Evolutionary conservation across 2,797 vertebrate genomes (phyloP), one percentile per base, ranked within the genome.

Genomic region (Dicrostonyx torquatus): DNA sequence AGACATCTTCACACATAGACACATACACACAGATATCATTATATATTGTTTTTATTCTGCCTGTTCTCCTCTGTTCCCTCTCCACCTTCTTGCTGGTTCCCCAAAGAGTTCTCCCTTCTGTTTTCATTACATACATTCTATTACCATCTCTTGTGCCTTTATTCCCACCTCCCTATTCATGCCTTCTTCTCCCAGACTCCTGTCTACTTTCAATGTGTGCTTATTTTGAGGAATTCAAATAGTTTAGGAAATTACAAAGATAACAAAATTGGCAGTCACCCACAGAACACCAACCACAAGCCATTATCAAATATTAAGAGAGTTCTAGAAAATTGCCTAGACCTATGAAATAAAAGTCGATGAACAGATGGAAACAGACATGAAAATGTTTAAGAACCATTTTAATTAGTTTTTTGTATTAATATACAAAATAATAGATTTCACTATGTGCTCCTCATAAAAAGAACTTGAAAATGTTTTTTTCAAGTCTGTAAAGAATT

Each of bases 151-250:
- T n/a, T 68, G 29, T 50, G 66, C 31, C 64, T n/a, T 70, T 34
- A 6, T 85, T n/a, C 31, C 82, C 20, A n/a, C 12, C 40, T 70
- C 13, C 43, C 45, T 70, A 53, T 50, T 26, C 45, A 70, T n/a
- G 50, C 26, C 31, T 45, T 53, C 7, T 20, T 86, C 22, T n/a
- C 34, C 50, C 34, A 53, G 4, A 6, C 64, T 53, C n/a, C 22
- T 40, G n/a, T 55, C 34, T 72, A 37, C 22, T 70, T 86, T 70
- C n/a, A 40, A 17, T 68, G 15, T 18, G 80, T 94, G 43, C 20
- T 86, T 90, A 78, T 83, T 94, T 89, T 92, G 7, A 89, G 88
- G 22, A 95, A 92, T 75, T 92, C 50, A 76, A 77, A 87, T 95
- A 84, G 9, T 87, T 84, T 78, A 17, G 9, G 66, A 89, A 87